Percentiles rank a stretch among this genome's conserved stretches.
Conservation (phyloP, 2,113 vertebrate genomes). For the Prunella fulvescens region DNA sequence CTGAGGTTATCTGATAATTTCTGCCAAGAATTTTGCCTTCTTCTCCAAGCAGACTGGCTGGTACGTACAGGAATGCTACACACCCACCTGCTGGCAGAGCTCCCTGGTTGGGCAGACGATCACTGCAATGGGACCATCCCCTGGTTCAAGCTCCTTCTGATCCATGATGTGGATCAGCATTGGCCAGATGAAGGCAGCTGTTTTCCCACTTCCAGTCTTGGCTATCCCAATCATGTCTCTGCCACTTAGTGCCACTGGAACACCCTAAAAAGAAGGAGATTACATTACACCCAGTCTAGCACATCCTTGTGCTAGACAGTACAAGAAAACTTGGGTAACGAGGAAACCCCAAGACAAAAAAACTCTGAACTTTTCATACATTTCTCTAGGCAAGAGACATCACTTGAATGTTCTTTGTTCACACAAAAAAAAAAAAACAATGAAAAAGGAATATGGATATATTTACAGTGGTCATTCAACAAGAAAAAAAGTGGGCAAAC, state of each 20-base stretch:
- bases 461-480: not conserved
- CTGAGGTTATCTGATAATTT: not conserved
- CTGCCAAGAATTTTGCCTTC: not conserved
- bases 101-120: slow-evolving; percentile 96
- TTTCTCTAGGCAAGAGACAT: not conserved
- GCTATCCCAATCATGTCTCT: slow-evolving; percentile 99
- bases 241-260: slow-evolving; percentile 93
- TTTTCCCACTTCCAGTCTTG: slow-evolving; percentile 98
- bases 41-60: not conserved
- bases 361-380: not conserved
- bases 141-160: slow-evolving; percentile 92
- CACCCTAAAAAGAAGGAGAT: slow-evolving; percentile 76
- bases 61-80: rapidly evolving
- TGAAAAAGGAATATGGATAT: not conserved
- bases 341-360: not conserved
- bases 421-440: not conserved
- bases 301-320: not conserved
- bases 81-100: slow-evolving; percentile 93
- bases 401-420: not conserved
- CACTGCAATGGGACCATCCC: slow-evolving; percentile 94
- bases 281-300: not conserved
- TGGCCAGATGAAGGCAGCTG: slow-evolving; percentile 97
- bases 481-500: not conserved
- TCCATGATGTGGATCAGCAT: slow-evolving; percentile 99
- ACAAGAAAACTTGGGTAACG: not conserved